phyloP scores from a whole-genome alignment of 2,113 vertebrate species.

The Psittacula cyanocephala region DNA sequence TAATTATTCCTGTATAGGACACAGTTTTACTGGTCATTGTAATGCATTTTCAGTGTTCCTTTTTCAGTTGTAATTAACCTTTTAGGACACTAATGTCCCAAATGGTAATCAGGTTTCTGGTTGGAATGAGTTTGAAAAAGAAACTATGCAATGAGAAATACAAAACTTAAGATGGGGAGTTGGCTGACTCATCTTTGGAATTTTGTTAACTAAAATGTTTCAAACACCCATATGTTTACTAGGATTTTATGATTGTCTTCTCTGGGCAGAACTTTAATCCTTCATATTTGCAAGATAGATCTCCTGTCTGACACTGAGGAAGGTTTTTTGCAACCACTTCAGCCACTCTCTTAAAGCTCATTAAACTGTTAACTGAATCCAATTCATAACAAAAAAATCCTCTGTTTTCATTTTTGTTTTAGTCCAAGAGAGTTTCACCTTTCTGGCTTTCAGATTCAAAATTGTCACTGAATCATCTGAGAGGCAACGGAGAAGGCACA shows the following conservation, averaged over 20 bases:
- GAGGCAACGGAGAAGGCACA: background rate
- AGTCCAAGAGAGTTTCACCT: background rate
- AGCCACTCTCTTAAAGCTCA: slow-evolving; percentile 2
- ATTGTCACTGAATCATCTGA: background rate
- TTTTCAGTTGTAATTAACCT: background rate
- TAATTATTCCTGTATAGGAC: background rate
- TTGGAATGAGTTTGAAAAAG: background rate
- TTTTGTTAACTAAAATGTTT: background rate
- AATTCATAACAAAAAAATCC: background rate
- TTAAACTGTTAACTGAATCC: slow-evolving; percentile 16
- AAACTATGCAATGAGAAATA: background rate
- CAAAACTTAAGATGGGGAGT: background rate
- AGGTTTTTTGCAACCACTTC: slow-evolving; percentile 2
- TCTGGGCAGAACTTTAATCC: background rate
- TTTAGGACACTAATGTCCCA: rapidly evolving
- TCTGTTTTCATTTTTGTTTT: slow-evolving; percentile 11
- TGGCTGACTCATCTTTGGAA: background rate
- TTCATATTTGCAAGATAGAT: background rate
- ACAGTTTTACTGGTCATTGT: background rate
- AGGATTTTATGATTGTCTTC: background rate
- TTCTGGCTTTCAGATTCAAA: background rate
- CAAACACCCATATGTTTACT: background rate
- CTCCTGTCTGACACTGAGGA: background rate
- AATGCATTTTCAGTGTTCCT: background rate
- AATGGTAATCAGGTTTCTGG: background rate